Conservation (phyloP, 92 coral and sea anemone genomes). For the Porites evermanni region DNA sequence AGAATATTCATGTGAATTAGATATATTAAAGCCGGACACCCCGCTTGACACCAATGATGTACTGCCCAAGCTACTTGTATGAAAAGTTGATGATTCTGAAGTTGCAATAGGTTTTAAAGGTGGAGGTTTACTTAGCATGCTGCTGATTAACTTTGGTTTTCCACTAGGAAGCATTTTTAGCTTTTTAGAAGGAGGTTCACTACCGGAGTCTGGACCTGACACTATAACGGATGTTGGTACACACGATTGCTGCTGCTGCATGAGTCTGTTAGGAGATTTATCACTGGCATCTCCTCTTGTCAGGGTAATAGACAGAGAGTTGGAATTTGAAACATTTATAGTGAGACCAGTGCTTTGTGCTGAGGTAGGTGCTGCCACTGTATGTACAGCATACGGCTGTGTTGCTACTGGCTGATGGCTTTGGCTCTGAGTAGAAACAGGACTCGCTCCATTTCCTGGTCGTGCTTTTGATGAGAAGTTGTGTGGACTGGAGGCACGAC, state of each 20-base stretch:
- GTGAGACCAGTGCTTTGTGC: constrained; percentile 56
- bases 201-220: constrained; percentile 76
- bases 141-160: constrained; percentile 71
- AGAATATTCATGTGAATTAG: constrained; percentile 42
- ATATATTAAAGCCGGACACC: constrained; percentile 15
- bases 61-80: constrained; percentile 17
- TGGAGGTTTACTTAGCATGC: constrained; percentile 79
- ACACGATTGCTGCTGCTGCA: constrained; percentile 72
- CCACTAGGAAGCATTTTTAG: constrained; percentile 72
- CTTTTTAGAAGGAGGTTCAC: constrained; percentile 77
- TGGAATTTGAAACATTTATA: constrained; percentile 27
- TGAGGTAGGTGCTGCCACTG: constrained; percentile 60
- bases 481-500: constrained; percentile 98
- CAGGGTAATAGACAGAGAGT: constrained; percentile 20
- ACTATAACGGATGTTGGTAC: constrained; percentile 99
- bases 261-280: constrained; percentile 17
- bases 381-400: constrained; percentile 19
- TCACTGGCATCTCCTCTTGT: constrained; percentile 7
- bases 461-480: constrained; percentile 80
- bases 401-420: constrained; percentile 33
- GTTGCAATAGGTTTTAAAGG: constrained; percentile 81
- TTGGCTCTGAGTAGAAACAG: constrained; percentile 35
- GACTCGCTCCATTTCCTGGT: constrained; percentile 75
- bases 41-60: constrained; percentile 24
- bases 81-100: constrained; percentile 46